These are phyloP conservation scores for Biston stratarius DNA, from an alignment of 2,888 invertebrate genomes.

Conservation along the genomic window DNA sequence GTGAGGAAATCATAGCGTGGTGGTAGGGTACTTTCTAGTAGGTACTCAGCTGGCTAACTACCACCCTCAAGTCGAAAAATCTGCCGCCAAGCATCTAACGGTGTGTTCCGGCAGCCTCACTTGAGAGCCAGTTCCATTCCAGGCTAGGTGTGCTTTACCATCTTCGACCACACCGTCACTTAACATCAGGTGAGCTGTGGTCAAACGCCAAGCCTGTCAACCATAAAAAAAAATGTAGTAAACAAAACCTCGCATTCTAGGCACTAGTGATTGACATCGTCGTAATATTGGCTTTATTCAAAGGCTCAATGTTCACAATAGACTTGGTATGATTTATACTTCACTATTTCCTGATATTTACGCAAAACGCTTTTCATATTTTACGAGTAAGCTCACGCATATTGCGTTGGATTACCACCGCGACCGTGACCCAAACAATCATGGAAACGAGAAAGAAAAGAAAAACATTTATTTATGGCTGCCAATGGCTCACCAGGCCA, in stretches of 20 bases:
- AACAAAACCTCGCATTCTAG: background rate
- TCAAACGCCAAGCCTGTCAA: no score
- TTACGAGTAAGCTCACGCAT: slow-evolving; percentile 74
- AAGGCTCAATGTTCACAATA: slow-evolving; percentile 17
- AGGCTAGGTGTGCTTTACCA: no score
- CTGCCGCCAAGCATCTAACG: no score
- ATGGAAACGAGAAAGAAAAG: slow-evolving; percentile 47
- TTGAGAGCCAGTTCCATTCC: no score
- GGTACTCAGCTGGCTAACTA: no score
- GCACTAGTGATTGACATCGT: slow-evolving; percentile 17
- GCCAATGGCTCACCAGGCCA: slow-evolving; percentile 9
- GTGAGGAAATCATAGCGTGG: no score
- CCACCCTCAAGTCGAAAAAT: no score
- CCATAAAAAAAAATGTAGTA: no score
- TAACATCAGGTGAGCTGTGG: no score
- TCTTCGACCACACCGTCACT: no score
- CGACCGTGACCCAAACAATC: slow-evolving; percentile 58
- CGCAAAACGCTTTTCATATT: slow-evolving; percentile 64
- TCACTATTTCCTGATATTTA: slow-evolving; percentile 53
- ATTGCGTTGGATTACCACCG: slow-evolving; percentile 55
- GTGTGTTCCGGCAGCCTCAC: no score
- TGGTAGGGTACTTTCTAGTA: no score
- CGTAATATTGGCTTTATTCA: slow-evolving; percentile 15
- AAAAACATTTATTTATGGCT: slow-evolving; percentile 23
- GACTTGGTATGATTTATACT: slow-evolving; percentile 21